Evolutionary conservation across 2,888 invertebrate genomes (phyloP).

Genomic region (Myathropa florea): DNA sequence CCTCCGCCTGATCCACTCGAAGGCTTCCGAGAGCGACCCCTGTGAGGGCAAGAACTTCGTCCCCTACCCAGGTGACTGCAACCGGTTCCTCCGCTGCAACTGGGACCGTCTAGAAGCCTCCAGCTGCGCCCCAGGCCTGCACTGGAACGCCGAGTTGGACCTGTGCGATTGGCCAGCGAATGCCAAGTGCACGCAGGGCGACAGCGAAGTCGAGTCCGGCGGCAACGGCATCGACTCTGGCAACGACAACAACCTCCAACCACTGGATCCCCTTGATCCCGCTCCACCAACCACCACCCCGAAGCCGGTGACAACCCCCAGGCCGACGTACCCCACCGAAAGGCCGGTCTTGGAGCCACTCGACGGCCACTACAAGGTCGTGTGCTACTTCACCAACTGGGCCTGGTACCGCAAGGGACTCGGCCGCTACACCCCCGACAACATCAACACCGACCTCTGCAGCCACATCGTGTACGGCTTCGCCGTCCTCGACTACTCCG

Average conservation of each 20-base stretch:
- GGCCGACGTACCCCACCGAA: constrained; percentile 77
- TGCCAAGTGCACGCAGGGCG: constrained; percentile 82
- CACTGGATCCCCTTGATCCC: constrained; percentile 47
- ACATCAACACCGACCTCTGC: constrained; percentile 92
- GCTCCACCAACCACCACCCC: constrained; percentile 73
- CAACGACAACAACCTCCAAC: constrained; percentile 65
- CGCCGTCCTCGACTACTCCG: constrained; percentile 92
- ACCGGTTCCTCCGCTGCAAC: constrained; percentile 88
- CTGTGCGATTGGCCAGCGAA: constrained; percentile 88
- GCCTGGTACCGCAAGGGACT: constrained; percentile 93
- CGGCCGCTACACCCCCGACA: constrained; percentile 91
- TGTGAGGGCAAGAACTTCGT: constrained; percentile 86
- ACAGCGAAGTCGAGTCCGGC: constrained; percentile 51
- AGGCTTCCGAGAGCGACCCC: constrained; percentile 80
- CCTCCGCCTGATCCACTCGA: constrained; percentile 75
- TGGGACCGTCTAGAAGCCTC: constrained; percentile 89
- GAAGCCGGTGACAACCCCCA: constrained; percentile 72
- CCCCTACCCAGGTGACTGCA: constrained; percentile 86
- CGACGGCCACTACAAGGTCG: constrained; percentile 88
- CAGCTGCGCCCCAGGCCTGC: constrained; percentile 87
- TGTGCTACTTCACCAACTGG: constrained; percentile 97
- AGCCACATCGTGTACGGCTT: constrained; percentile 97
- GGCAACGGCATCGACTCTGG: constrained; percentile 72
- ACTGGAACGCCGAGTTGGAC: constrained; percentile 86
- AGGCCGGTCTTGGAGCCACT: constrained; percentile 81